Evolutionary conservation across 2,888 invertebrate species (phyloP), one percentile per base, ranked within the genome.

Genomic region (Drosophila dives): DNA sequence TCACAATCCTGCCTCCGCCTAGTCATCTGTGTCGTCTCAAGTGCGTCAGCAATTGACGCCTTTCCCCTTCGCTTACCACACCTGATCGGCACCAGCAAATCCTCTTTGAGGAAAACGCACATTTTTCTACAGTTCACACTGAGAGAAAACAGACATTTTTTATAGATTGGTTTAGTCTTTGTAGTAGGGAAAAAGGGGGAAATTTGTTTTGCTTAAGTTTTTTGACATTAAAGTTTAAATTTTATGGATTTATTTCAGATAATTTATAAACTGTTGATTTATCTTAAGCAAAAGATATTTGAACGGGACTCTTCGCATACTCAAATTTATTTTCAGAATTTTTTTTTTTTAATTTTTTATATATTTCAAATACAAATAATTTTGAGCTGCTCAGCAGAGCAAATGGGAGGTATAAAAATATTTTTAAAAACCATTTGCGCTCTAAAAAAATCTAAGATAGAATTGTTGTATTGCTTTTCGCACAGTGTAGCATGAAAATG

Each of bases 1-100:
- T 55, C 23, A 38, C 48, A 45, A 45, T 45, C 45, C 45, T 45
- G 45, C 29, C 20, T 55, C 26, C 15, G 26, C 17, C 36, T 17
- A 17, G 64, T 48, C 66, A 67, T 40, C 59, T 36, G 69, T 77
- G 69, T 65, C 68, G 70, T 73, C 74, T 77, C 74, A 64, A 77
- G 78, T 77, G 74, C 69, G 73, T 75, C 76, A 68, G 50, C 64
- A 51, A 54, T 23, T 40, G 76, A 40, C 65, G 64, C 69, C 60
- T 59, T 26, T 2, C 17, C 6, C 17, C 6, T n/a, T n/a, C 15
- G 3, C 34, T 54, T 17, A n/a, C 12, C 36, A 29, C 45, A 45
- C 26, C 26, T 48, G 45, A 29, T 10, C 26, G 7, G 6, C 1
- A 45, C 8, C n/a, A 54, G 26, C n/a, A 54, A 54, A 26, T 54